A percentile compares a stretch with the other conserved stretches of the same genome.
phyloP scores from a whole-genome alignment of 2,888 invertebrate species.

The Horisme vitalbata region DNA sequence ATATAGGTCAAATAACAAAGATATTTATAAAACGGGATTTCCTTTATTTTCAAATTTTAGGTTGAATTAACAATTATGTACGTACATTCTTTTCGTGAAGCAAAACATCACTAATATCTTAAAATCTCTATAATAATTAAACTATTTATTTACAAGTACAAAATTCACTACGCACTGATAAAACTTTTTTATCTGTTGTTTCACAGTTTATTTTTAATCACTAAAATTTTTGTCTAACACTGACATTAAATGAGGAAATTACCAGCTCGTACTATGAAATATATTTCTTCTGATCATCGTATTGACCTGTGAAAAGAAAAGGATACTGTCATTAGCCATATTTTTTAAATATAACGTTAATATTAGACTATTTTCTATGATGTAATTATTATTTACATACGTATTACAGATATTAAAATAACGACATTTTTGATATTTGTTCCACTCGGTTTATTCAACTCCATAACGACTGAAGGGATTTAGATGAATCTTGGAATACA shows the following conservation, averaged over 20 bases:
- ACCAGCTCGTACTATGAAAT: slow-evolving; percentile 32
- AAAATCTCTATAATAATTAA: slow-evolving; percentile 59
- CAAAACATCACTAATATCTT: slow-evolving; percentile 72
- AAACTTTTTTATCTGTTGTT: slow-evolving; percentile 60
- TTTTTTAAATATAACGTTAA: no score
- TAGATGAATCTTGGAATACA: no score
- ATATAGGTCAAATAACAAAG: slow-evolving; percentile 32
- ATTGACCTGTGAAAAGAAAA: slow-evolving; percentile 57
- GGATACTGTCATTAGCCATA: no score
- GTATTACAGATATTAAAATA: no score
- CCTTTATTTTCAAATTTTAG: slow-evolving; percentile 67
- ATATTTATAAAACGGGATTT: slow-evolving; percentile 58
- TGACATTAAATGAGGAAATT: slow-evolving; percentile 61
- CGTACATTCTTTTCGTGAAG: slow-evolving; percentile 71
- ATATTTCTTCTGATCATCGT: slow-evolving; percentile 62
- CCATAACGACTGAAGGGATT: no score
- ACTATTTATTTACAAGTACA: slow-evolving; percentile 77
- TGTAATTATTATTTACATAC: no score
- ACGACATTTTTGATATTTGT: no score
- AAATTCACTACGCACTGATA: slow-evolving; percentile 74
- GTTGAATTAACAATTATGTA: slow-evolving; percentile 74
- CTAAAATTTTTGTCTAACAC: slow-evolving; percentile 67
- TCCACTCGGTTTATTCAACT: no score
- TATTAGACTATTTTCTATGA: no score
- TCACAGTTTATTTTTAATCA: slow-evolving; percentile 58